phyloP scores from a whole-genome alignment of 1,140 invertebrate genomes.

The Halyomorpha halys region DNA sequence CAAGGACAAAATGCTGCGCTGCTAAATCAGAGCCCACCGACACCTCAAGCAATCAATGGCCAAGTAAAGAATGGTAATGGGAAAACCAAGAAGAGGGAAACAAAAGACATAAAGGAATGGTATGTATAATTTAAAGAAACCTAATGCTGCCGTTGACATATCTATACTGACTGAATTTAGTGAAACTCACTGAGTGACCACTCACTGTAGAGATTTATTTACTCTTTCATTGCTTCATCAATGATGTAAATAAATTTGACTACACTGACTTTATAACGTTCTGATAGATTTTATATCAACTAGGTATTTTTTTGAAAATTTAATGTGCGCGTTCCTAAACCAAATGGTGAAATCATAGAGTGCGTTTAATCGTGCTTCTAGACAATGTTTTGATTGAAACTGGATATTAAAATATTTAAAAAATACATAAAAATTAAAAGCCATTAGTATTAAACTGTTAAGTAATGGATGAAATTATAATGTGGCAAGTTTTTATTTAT shows the following conservation, averaged over 20 bases:
- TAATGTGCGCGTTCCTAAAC: slow-evolving; percentile 12
- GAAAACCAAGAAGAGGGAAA: slow-evolving; percentile 60
- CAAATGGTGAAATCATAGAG: slow-evolving; percentile 9
- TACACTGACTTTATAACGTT: slow-evolving; percentile 16
- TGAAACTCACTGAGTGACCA: background rate
- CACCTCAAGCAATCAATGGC: slow-evolving; percentile 40
- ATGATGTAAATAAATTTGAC: slow-evolving; percentile 18
- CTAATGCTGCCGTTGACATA: slow-evolving; percentile 6
- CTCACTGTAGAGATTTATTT: slow-evolving; percentile 5
- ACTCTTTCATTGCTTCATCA: slow-evolving; percentile 10
- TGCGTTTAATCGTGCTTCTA: slow-evolving; percentile 14
- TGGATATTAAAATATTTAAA: slow-evolving; percentile 8
- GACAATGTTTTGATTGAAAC: slow-evolving; percentile 6
- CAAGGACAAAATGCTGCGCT: slow-evolving; percentile 65
- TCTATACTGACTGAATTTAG: slow-evolving; percentile 9
- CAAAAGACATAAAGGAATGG: slow-evolving; percentile 88
- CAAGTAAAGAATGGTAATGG: slow-evolving; percentile 38
- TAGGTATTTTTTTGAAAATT: slow-evolving; percentile 5
- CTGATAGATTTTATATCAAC: slow-evolving; percentile 11
- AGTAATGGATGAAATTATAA: background rate
- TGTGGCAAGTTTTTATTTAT: background rate
- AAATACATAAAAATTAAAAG: slow-evolving; percentile 10
- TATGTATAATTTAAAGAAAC: slow-evolving; percentile 55
- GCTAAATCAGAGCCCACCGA: slow-evolving; percentile 44
- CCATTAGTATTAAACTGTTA: slow-evolving; percentile 20